Percentiles rank a stretch among this genome's conserved stretches.
Conservation (phyloP, 2,797 vertebrate species). For the Galago senegalensis region DNA sequence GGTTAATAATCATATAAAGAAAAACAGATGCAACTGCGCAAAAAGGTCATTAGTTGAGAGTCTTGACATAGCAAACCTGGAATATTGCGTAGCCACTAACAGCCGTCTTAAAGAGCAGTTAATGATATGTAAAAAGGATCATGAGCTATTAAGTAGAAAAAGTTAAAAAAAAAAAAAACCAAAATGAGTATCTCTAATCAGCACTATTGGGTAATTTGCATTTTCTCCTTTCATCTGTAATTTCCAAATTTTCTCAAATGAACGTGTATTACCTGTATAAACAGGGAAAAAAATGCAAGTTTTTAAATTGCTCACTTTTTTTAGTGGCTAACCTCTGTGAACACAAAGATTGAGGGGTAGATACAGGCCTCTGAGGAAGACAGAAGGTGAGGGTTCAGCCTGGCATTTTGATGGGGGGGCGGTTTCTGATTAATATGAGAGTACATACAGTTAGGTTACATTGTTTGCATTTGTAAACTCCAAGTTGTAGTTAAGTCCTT, state of each 20-base stretch:
- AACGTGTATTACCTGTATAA: slow-evolving; percentile 31
- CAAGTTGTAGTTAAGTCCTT: too few relatives aligned
- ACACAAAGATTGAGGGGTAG: background rate
- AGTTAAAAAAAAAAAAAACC: slow-evolving; percentile 10
- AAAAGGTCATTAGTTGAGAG: slow-evolving; percentile 18
- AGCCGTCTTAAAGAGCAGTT: slow-evolving; percentile 5
- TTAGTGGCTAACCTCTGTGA: slow-evolving; percentile 29
- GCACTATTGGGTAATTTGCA: background rate
- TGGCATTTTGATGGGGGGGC: background rate
- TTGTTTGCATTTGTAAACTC: too few relatives aligned
- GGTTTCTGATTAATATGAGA: too few relatives aligned
- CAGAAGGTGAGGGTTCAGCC: background rate
- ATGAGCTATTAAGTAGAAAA: background rate
- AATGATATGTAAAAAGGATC: slow-evolving; percentile 10
- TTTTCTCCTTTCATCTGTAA: slow-evolving; percentile 66
- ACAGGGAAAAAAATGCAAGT: slow-evolving; percentile 30
- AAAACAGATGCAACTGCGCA: background rate
- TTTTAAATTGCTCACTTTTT: slow-evolving; percentile 9
- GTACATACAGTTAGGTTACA: too few relatives aligned
- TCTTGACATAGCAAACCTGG: slow-evolving; percentile 9
- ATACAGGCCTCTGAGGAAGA: background rate
- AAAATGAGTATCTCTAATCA: slow-evolving; percentile 60
- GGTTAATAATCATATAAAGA: slow-evolving; percentile 5
- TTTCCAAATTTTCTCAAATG: slow-evolving; percentile 66
- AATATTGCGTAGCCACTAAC: background rate